A percentile compares a stretch with the other conserved stretches of the same genome.
These are phyloP conservation scores for Liopterus haemorrhoidalis DNA, from an alignment of 2,888 invertebrate species.

Conservation along the genomic window DNA sequence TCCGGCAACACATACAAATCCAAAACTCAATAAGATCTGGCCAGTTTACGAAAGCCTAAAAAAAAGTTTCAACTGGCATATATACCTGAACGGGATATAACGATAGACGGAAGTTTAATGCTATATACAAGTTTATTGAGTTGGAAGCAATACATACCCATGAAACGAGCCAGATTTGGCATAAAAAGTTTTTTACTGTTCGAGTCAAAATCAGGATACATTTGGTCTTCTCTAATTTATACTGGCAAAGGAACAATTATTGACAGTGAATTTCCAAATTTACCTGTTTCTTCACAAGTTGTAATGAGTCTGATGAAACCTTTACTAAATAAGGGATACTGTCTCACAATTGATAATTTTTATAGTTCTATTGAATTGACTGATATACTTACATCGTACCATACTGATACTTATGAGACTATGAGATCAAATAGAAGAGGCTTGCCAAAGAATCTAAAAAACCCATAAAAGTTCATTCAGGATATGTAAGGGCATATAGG, in stretches of 20 bases:
- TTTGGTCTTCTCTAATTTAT: slow-evolving; percentile 28
- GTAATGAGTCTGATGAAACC: slow-evolving; percentile 29
- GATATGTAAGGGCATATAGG: slow-evolving; percentile 23
- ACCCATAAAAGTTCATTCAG: slow-evolving; percentile 24
- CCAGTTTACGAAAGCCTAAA: slow-evolving; percentile 25
- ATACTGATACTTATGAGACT: slow-evolving; percentile 29
- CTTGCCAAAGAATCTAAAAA: slow-evolving; percentile 14
- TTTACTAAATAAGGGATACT: slow-evolving; percentile 29
- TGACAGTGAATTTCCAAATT: slow-evolving; percentile 19
- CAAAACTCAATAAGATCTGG: slow-evolving; percentile 28
- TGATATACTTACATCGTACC: slow-evolving; percentile 17
- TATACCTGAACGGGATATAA: too few relatives aligned
- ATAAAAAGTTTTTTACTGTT: slow-evolving; percentile 31
- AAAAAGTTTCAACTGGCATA: slow-evolving; percentile 24
- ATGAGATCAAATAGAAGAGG: slow-evolving; percentile 24
- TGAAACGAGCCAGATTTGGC: slow-evolving; percentile 29
- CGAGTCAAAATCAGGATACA: slow-evolving; percentile 29
- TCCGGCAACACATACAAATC: slow-evolving; percentile 20
- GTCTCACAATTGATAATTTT: slow-evolving; percentile 30
- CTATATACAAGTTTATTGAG: slow-evolving; percentile 24
- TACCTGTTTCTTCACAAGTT: slow-evolving; percentile 26
- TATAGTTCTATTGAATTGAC: slow-evolving; percentile 27
- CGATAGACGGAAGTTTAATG: slow-evolving; percentile 15
- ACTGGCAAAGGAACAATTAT: slow-evolving; percentile 28
- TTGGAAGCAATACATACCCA: slow-evolving; percentile 30